Evolutionary conservation across 1,140 invertebrate species (phyloP).

Genomic region (Neuroterus valhalla): DNA sequence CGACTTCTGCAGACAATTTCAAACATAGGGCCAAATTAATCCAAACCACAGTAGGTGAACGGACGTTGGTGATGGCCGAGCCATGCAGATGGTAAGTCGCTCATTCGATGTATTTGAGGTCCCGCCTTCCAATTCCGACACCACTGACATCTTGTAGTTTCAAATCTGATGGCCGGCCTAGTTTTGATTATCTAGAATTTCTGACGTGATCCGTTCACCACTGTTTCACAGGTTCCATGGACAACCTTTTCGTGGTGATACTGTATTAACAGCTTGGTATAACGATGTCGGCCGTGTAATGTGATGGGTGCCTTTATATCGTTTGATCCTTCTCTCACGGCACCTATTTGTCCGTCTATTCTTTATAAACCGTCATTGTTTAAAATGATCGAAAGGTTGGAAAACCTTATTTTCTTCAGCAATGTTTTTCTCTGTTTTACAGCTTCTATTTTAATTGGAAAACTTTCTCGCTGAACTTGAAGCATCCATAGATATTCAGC

Average conservation of each 20-base stretch:
- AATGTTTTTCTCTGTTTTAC: too few species aligned
- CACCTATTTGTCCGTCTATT: too few species aligned
- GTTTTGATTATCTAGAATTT: conserved; percentile 47
- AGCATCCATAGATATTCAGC: too few species aligned
- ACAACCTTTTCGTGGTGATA: conserved; percentile 42
- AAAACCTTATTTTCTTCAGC: too few species aligned
- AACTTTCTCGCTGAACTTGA: too few species aligned
- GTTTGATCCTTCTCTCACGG: not conserved
- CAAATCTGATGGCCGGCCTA: conserved; percentile 29
- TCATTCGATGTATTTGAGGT: too few species aligned
- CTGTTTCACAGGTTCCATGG: conserved; percentile 46
- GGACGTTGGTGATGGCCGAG: conserved; percentile 41
- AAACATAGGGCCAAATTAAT: conserved; percentile 61
- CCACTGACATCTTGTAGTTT: too few species aligned
- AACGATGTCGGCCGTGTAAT: conserved; percentile 35
- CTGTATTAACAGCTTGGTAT: too few species aligned
- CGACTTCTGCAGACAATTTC: conserved; percentile 49
- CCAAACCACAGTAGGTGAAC: conserved; percentile 57
- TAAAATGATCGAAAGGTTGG: too few species aligned
- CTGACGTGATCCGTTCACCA: conserved; percentile 47
- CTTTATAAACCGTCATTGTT: too few species aligned
- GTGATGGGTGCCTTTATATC: conserved; percentile 28
- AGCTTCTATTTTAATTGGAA: too few species aligned
- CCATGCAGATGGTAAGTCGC: conserved; percentile 1
- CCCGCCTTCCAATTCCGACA: too few species aligned